Percentiles rank a stretch among this genome's conserved stretches.
These are phyloP conservation scores for Oegoconia quadripuncta DNA, from an alignment of 2,888 invertebrate species.

Conservation along the genomic window DNA sequence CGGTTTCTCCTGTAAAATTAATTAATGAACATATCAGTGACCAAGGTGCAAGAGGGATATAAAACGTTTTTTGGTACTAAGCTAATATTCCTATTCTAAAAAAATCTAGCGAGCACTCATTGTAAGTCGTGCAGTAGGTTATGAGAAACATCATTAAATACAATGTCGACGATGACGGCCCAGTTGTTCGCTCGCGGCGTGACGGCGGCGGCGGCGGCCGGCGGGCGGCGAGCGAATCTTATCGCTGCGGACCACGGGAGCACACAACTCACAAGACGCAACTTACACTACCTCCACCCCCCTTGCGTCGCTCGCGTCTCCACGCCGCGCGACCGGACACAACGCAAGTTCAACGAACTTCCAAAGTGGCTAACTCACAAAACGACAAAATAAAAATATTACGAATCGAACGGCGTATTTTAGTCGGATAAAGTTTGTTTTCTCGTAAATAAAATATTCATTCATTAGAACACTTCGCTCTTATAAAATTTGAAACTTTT, in stretches of 20 bases:
- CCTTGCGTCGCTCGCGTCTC: constrained; percentile 15
- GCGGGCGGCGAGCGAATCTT: constrained; percentile 28
- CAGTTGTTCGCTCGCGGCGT: constrained; percentile 46
- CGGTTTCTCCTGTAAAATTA: no score
- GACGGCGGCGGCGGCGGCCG: no score
- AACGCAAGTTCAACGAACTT: constrained; percentile 33
- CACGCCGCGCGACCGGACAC: constrained; percentile 20
- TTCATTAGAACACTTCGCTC: no score
- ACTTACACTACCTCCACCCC: constrained; percentile 24
- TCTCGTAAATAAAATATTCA: not conserved
- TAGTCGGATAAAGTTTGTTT: no score
- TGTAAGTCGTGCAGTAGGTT: constrained; percentile 1
- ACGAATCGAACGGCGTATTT: not conserved
- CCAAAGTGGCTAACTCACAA: constrained; percentile 20
- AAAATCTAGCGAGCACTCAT: not conserved
- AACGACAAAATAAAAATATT: not conserved
- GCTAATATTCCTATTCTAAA: no score
- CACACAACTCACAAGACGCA: constrained; percentile 32
- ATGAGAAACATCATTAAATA: constrained; percentile 39
- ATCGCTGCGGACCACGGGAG: no score
- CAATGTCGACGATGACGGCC: constrained; percentile 32
- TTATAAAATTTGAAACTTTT: no score
- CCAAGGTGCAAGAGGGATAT: no score
- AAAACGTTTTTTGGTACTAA: no score
- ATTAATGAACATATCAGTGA: no score